Conservation (phyloP, 2,888 invertebrate species). For the Agrilus cyanescens region DNA sequence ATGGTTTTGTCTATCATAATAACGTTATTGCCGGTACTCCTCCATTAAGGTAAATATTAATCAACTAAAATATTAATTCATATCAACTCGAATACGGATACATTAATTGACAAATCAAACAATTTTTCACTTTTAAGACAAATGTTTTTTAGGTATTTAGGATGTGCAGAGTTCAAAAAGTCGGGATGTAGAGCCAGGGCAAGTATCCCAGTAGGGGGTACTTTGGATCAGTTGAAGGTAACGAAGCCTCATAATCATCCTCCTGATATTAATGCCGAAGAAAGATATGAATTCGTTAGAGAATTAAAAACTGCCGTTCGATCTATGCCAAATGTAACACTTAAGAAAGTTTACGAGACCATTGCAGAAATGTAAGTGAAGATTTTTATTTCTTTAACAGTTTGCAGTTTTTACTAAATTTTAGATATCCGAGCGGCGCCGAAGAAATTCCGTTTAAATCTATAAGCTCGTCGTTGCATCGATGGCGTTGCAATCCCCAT, state of each 20-base stretch:
- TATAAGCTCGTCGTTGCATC: conserved; percentile 9
- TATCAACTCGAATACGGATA: not conserved
- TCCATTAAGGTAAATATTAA: conserved; percentile 26
- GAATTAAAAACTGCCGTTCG: conserved; percentile 22
- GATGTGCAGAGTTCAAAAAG: conserved; percentile 26
- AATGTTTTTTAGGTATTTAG: conserved; percentile 22
- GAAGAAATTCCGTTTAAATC: conserved; percentile 8
- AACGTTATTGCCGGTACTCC: conserved; percentile 26
- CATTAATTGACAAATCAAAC: too few species aligned
- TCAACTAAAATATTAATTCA: not conserved
- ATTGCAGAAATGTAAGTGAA: conserved; percentile 24
- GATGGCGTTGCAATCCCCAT: conserved; percentile 8
- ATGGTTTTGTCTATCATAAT: conserved; percentile 29
- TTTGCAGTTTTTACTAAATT: not conserved
- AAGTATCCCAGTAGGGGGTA: conserved; percentile 23
- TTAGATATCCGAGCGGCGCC: conserved; percentile 8
- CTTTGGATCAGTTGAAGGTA: conserved; percentile 20
- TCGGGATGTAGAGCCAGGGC: conserved; percentile 27
- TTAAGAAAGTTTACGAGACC: conserved; percentile 27
- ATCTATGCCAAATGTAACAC: conserved; percentile 7
- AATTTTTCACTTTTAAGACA: not conserved
- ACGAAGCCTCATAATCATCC: conserved; percentile 29
- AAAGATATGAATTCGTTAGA: conserved; percentile 23
- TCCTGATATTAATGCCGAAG: conserved; percentile 25
- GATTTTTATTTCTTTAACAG: not conserved